Percentiles rank a stretch among this genome's conserved stretches.
These are phyloP conservation scores for Tauraco hartlaubi DNA, from an alignment of 2,797 vertebrate species.

Conservation along the genomic window DNA sequence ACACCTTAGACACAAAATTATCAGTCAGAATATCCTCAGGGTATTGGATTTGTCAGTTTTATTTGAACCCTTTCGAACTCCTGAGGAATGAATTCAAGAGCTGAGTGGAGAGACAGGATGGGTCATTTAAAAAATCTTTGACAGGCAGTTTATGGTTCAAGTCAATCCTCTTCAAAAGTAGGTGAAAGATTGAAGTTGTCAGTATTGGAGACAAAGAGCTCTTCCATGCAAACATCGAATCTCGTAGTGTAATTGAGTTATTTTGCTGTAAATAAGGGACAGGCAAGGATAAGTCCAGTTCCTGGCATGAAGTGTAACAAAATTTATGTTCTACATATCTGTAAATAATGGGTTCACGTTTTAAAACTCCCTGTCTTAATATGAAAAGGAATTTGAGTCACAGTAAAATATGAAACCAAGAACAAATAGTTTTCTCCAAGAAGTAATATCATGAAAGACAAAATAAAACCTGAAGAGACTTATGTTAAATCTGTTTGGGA, in stretches of 20 bases:
- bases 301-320: not conserved
- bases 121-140: conserved; percentile 19
- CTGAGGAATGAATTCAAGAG: conserved; percentile 17
- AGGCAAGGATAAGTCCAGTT: not conserved
- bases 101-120: not conserved
- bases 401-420: not conserved
- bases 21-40: not conserved
- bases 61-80: conserved; percentile 45
- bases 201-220: not conserved
- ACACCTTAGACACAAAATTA: conserved; percentile 31
- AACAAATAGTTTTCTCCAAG: conserved; percentile 11
- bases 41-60: conserved; percentile 47
- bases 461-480: not conserved
- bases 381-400: not conserved
- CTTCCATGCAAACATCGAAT: not conserved
- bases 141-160: conserved; percentile 14
- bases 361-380: not conserved
- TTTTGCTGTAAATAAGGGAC: not conserved
- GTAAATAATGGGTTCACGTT: conserved; percentile 24
- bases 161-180: conserved; percentile 27
- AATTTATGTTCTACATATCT: not conserved
- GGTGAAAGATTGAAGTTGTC: conserved; percentile 28
- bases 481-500: not conserved
- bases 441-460: not conserved
- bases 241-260: not conserved